Evolutionary conservation across 37 sponge, comb jelly and placozoan species (phyloP).

Genomic region (Tethya wilhelma): DNA sequence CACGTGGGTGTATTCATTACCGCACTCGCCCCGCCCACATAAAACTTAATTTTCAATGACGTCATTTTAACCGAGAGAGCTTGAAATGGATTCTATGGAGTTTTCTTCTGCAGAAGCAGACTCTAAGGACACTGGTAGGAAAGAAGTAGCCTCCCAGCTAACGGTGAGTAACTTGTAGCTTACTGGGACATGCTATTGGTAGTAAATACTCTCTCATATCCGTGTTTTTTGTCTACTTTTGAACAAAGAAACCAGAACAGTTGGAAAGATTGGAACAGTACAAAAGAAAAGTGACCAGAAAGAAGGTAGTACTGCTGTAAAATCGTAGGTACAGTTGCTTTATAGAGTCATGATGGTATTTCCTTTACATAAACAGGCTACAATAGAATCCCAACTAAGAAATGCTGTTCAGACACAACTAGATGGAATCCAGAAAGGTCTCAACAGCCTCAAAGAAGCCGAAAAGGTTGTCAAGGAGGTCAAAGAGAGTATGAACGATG

Average conservation of each 20-base stretch:
- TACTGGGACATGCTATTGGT: neutral
- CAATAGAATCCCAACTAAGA: slow-evolving; percentile 82
- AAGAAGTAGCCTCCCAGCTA: slow-evolving; percentile 45
- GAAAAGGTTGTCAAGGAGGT: slow-evolving; percentile 46
- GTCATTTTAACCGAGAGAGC: neutral
- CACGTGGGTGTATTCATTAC: neutral
- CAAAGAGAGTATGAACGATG: slow-evolving; percentile 54
- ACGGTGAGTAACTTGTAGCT: slow-evolving; percentile 20
- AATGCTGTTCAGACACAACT: slow-evolving; percentile 92
- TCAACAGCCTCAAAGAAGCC: slow-evolving; percentile 60
- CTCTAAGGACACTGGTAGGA: slow-evolving; percentile 36
- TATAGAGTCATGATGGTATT: too few relatives aligned
- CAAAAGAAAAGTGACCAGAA: slow-evolving; percentile 52
- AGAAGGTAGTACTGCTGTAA: slow-evolving; percentile 56
- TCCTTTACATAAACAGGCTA: too few relatives aligned
- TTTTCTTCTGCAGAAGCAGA: slow-evolving; percentile 24
- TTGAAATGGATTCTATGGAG: slow-evolving; percentile 20
- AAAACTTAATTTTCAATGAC: neutral
- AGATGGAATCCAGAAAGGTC: slow-evolving; percentile 90
- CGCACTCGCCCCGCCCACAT: neutral
- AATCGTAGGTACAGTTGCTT: neutral
- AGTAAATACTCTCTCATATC: neutral
- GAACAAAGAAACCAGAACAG: slow-evolving; percentile 66
- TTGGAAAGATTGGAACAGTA: slow-evolving; percentile 71
- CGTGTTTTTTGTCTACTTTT: neutral